Percentiles rank a stretch among this genome's conserved stretches.
Evolutionary conservation across 2,113 vertebrate species (phyloP).

Genomic region (Chlorodrepanis virens): DNA sequence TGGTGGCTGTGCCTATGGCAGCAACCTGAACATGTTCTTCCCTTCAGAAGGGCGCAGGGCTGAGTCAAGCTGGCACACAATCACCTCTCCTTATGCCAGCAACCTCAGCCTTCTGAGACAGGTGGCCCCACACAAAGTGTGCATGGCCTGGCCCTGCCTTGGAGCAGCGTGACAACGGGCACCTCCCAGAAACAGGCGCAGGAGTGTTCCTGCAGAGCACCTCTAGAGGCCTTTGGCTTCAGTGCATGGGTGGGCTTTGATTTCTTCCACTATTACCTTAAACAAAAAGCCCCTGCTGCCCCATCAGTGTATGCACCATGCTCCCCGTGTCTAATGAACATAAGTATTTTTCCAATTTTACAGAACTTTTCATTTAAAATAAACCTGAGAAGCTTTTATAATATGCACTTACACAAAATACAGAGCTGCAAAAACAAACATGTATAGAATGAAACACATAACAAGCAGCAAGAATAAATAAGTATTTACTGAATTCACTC

Average conservation of each 20-base stretch:
- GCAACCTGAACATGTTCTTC: neutral
- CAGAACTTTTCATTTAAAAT: neutral
- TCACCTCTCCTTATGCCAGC: neutral
- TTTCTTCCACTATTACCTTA: neutral
- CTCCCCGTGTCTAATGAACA: neutral
- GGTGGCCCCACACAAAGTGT: no score
- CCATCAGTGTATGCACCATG: fast-evolving
- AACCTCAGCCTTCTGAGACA: neutral
- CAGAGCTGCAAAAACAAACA: neutral
- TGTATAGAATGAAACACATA: neutral
- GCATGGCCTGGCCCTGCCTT: neutral
- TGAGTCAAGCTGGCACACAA: neutral
- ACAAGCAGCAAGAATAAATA: neutral
- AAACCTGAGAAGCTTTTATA: neutral
- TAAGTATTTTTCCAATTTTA: neutral
- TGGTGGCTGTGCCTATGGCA: fast-evolving
- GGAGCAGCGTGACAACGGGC: no score
- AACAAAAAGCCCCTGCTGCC: neutral
- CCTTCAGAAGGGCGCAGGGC: neutral
- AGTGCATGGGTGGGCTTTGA: neutral
- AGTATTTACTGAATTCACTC: neutral
- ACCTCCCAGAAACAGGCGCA: fast-evolving
- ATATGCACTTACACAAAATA: neutral
- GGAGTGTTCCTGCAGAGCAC: neutral
- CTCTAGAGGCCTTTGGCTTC: neutral